Conservation (phyloP, 2,797 vertebrate species). For the Pitangus sulphuratus region DNA sequence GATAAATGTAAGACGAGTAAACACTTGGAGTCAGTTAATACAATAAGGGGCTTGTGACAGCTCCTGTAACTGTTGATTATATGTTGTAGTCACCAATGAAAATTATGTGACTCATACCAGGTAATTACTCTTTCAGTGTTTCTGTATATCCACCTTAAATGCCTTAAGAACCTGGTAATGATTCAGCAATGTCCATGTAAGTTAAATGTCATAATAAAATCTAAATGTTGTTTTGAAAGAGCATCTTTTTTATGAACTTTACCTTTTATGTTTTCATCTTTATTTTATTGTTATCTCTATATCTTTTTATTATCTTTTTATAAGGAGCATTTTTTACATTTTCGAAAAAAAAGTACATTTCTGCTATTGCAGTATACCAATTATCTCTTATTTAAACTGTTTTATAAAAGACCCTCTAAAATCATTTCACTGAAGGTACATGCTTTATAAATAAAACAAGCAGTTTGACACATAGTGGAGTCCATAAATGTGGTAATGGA, state of each 20-base stretch:
- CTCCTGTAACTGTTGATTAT: conserved; percentile 8
- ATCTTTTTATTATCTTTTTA: background rate
- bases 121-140: background rate
- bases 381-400: background rate
- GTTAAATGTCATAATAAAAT: background rate
- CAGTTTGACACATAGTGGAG: background rate
- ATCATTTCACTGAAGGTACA: background rate
- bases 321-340: background rate
- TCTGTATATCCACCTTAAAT: background rate
- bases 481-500: background rate
- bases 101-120: background rate
- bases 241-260: background rate
- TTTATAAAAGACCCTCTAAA: background rate
- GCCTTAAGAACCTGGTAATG: background rate
- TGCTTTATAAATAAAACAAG: background rate
- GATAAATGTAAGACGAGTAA: conserved; percentile 26
- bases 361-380: background rate
- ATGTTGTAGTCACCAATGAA: conserved; percentile 21
- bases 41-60: background rate
- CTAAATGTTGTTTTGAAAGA: background rate
- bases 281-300: background rate
- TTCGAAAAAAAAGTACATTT: background rate
- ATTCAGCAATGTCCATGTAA: background rate
- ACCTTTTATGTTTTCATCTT: background rate
- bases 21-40: conserved; percentile 38